Evolutionary conservation across 1,140 invertebrate genomes (phyloP).

Genomic region (Drosophila pectinifera): DNA sequence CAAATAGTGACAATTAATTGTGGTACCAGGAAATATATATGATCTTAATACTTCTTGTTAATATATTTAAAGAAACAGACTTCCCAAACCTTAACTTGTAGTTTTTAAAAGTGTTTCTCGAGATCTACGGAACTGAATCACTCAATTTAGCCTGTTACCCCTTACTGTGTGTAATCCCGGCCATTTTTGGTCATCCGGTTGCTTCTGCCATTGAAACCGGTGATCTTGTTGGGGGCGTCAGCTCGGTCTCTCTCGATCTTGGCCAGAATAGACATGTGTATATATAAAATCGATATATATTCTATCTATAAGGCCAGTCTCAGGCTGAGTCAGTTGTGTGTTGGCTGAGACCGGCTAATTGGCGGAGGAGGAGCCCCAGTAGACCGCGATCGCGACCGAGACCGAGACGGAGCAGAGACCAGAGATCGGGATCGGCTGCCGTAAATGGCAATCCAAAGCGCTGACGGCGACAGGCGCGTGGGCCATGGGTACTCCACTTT

Average conservation of each 20-base stretch:
- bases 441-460: constrained; percentile 33
- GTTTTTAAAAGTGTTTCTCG: neutral
- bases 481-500: constrained; percentile 31
- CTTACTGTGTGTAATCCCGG: constrained; percentile 12
- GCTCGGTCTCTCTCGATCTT: constrained; percentile 12
- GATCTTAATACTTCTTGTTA: too few relatives aligned
- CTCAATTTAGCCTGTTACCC: constrained; percentile 4
- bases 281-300: constrained; percentile 8
- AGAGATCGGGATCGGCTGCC: constrained; percentile 23
- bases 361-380: constrained; percentile 19
- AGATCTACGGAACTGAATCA: neutral
- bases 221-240: constrained; percentile 35
- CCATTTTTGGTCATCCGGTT: constrained; percentile 33
- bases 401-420: constrained; percentile 1
- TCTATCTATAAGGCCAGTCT: constrained; percentile 12
- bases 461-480: constrained; percentile 19
- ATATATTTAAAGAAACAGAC: neutral
- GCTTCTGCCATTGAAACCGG: constrained; percentile 36
- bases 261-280: neutral
- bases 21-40: too few relatives aligned
- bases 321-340: constrained; percentile 32
- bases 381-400: neutral
- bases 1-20: too few relatives aligned
- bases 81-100: neutral
- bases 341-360: constrained; percentile 54